Base-by-base conservation (phyloP, 1,140 invertebrate species). In the Drosophila neocordata region DNA sequence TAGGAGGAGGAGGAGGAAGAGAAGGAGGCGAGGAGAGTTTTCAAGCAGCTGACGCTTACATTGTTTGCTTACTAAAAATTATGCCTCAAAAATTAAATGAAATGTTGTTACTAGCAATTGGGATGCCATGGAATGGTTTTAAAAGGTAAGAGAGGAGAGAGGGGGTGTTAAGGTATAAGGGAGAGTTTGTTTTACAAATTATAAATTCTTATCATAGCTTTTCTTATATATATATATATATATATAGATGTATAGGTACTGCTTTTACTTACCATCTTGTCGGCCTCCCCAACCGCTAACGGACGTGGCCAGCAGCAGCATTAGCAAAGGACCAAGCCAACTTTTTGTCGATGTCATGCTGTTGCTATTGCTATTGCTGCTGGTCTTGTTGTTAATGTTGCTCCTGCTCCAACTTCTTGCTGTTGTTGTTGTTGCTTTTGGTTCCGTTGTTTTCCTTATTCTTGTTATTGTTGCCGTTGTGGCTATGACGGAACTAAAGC, bases 151-250 rank as follows among this genome's bases (percentile, higher is more conserved):
- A 0, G 51, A 5, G 44, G 66, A n/a, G 35, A 2, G n/a, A 7
- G n/a, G 41, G 0, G 27, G 27, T 31, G 24, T 24, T 1, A 4
- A 24, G 27, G 27, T 1, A 31, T 31, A 31, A 31, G 31, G 41
- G 31, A 20, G 20, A 59, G 22, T 35, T 73, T 64, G 15, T 12
- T 48, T 48, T 48, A 58, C 69, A 83, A 88, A 88, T 88, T 88
- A 88, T 88, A 88, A 88, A 88, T 88, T 88, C 83, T 73, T 88
- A 88, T 88, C 83, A 87, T 85, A 88, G 60, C 83, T 84, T 76
- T 88, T 88, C 79, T 79, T 88, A 88, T 83, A 31, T 31, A 31
- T 31, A 31, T 31, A 7, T 31, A 31, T 31, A 7, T 31, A 31
- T 31, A 31, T 31, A 31, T 31, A n/a, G n/a, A n/a, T n/a, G n/a